A percentile compares a stretch with the other conserved stretches of the same genome.
These are phyloP conservation scores for Nycticryphes semicollaris DNA, from an alignment of 2,113 vertebrate species.

Conservation along the genomic window DNA sequence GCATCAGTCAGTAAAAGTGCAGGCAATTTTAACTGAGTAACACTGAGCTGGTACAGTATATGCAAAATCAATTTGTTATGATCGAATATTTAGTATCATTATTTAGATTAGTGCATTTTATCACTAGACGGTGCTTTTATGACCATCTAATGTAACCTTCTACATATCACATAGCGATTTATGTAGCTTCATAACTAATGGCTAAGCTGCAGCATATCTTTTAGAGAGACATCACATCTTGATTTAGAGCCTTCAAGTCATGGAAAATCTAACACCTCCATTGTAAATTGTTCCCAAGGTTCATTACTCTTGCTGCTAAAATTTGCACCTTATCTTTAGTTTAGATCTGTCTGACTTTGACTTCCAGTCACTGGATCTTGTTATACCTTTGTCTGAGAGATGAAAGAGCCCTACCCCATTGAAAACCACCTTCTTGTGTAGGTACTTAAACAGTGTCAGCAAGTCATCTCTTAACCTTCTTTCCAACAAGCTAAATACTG, in stretches of 20 bases:
- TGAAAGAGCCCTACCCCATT: background rate
- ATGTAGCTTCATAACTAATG: background rate
- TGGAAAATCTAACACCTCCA: constrained; percentile 29
- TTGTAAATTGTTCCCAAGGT: constrained; percentile 7
- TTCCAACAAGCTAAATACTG: background rate
- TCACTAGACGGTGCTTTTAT: background rate
- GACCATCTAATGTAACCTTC: background rate
- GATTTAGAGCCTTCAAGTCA: constrained; percentile 25
- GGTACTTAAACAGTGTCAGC: background rate
- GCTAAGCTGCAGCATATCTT: background rate
- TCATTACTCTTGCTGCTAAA: constrained; percentile 32
- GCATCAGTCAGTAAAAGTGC: background rate
- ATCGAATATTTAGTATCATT: background rate
- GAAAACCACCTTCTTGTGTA: background rate
- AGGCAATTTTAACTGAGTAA: background rate
- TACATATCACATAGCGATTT: background rate
- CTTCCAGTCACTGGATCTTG: constrained; percentile 5
- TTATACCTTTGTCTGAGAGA: constrained; percentile 26
- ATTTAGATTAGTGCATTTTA: constrained; percentile 42
- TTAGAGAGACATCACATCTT: background rate
- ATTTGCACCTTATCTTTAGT: constrained; percentile 50
- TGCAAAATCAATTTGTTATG: background rate
- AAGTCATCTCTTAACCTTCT: background rate
- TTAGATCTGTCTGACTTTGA: constrained; percentile 29
- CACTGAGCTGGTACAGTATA: background rate